Percentiles rank a stretch among this genome's conserved stretches.
Evolutionary conservation across 2,797 vertebrate species (phyloP).

Genomic region (Decapterus maruadsi): DNA sequence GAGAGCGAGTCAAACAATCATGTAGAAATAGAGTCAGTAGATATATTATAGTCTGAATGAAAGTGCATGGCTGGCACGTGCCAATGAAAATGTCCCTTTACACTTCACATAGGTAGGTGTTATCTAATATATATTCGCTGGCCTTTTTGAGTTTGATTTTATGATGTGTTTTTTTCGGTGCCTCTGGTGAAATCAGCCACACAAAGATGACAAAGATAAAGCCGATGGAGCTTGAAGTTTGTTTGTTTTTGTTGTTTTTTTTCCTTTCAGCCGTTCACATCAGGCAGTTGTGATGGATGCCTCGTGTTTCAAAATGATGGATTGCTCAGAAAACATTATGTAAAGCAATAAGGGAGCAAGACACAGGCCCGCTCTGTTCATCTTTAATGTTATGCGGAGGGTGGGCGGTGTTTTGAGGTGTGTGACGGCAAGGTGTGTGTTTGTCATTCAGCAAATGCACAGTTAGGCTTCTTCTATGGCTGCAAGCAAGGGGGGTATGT

Average conservation of each 20-base stretch:
- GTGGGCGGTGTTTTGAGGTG: not conserved
- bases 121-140: conserved; percentile 15
- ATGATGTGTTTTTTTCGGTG: conserved; percentile 11
- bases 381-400: not conserved
- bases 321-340: conserved; percentile 9
- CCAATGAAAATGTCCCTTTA: conserved; percentile 50
- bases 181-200: conserved; percentile 31
- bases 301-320: not conserved
- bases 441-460: conserved; percentile 82
- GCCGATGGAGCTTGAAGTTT: conserved; percentile 5
- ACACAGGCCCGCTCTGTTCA: not conserved
- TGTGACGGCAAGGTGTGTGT: conserved; percentile 58
- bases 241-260: too few species aligned
- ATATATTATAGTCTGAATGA: conserved; percentile 22
- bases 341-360: conserved; percentile 55
- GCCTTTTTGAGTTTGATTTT: conserved; percentile 22
- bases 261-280: not conserved
- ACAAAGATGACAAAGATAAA: conserved; percentile 38
- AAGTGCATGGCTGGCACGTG: conserved; percentile 71
- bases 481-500: conserved; percentile 3
- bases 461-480: conserved; percentile 5
- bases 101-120: conserved; percentile 8
- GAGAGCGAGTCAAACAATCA: conserved; percentile 66
- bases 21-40: conserved; percentile 51
- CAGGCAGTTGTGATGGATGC: not conserved